Evolutionary conservation across 2,113 vertebrate genomes (phyloP), one percentile per base, ranked within the genome.

Genomic region (Asarcornis scutulata): DNA sequence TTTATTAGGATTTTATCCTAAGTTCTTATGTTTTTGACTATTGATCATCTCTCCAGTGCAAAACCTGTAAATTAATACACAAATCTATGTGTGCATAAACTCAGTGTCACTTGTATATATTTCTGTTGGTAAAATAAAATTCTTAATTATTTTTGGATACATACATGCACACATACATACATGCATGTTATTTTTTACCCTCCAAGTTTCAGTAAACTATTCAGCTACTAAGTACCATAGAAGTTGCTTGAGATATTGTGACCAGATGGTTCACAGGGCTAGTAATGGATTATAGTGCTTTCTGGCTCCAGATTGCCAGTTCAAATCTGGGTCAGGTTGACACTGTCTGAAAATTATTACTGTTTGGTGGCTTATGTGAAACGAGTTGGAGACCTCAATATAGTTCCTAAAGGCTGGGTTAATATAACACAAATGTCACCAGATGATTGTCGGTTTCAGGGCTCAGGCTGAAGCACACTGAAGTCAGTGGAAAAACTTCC

Each of bases 311-410:
- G 96, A 96, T 95, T 97, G 91, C 94, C 84, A 95, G 96, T 97
- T 97, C 95, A 97, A 96, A 96, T 94, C 85, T 93, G 83, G 96
- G 95, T 96, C 96, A 96, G 89, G 90, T 83, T 96, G 95, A 96
- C 95, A 96, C 81, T 93, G 69, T 88, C 93, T 91, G 94, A 91
- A 96, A 96, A 94, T 96, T 95, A 96, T 96, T 94, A 90, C 94
- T 95, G 84, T 95, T 97, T 93, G 73, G 91, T 93, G 91, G 93
- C 80, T 95, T 91, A 91, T 68, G 56, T 95, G 94, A 97, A 96
- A 93, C 95, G 91, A 97, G 87, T 94, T 91, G 89, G 78, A 97
- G 92, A 91, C 91, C 91, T 96, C 89, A 91, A 88, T 89, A 94
- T 77, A 93, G 63, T 85, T 96, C 94, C 83, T 95, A 88, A 79